Base-by-base conservation (phyloP, 2,888 invertebrate species). In the Agrochola macilenta region DNA sequence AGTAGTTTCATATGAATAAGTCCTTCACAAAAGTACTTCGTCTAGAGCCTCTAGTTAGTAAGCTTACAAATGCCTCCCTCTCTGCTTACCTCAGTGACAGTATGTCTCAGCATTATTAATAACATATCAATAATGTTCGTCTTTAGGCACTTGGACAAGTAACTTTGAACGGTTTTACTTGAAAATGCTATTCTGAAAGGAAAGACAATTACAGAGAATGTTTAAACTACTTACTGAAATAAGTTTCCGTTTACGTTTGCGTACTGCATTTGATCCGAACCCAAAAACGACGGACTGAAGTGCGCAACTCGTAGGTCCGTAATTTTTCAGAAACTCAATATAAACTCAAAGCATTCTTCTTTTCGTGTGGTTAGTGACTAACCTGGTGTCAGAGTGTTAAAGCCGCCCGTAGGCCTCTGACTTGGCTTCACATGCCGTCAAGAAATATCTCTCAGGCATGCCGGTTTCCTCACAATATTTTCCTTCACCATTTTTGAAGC, bases 1-100 rank as follows among this genome's bases (percentile, higher is more conserved):
- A 61, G 43, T 54, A 72, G 57, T 85, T 72, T 72, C 60, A 43
- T 52, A 69, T 69, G 12, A 72, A 57, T 84, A 84, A 82, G 71
- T 65, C 76, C 60, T 76, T 39, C 81, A 57, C 57, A 76, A 58
- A 79, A 63, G 61, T 26, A 69, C 43, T 39, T 60, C 1, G 63
- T 58, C 30, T 35, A 26, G 9, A 58, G 70, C 39, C 54, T 66
- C 14, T 39, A 58, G 58, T 66, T 43, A 35, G n/a, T 64, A 58
- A 79, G 63, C 84, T 84, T 60, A 54, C 65, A 0, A 43, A 35
- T 20, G 58, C 70, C 64, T 57, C 49, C 69, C 69, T 63, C 20
- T 26, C 60, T 81, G 43, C 61, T 7, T 39, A 68, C 64, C 64
- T 35, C 57, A 20, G 61, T n/a, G 70, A 65, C 84, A 58, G 65